Evolutionary conservation across 1,140 invertebrate species (phyloP), one percentile per base, ranked within the genome.

Genomic region (Phortica variegata): DNA sequence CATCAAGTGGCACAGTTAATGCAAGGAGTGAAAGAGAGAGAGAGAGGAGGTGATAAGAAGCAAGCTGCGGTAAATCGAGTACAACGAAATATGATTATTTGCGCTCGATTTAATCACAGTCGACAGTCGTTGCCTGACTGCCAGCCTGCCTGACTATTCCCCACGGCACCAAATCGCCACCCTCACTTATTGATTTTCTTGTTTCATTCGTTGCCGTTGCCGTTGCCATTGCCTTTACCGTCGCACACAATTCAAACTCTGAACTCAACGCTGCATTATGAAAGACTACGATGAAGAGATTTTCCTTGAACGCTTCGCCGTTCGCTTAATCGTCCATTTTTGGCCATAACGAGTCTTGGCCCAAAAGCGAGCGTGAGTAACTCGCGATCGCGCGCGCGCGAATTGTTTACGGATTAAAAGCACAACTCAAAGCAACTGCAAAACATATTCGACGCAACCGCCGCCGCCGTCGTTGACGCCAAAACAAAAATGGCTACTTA

Each of bases 1-100:
- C n/a, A n/a, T n/a, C n/a, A n/a, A n/a, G n/a, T n/a, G n/a, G n/a
- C n/a, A n/a, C n/a, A n/a, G n/a, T n/a, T n/a, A n/a, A n/a, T n/a
- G n/a, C n/a, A n/a, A n/a, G n/a, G n/a, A n/a, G n/a, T n/a, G n/a
- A n/a, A n/a, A n/a, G n/a, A n/a, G n/a, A n/a, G n/a, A n/a, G n/a
- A n/a, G n/a, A n/a, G n/a, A n/a, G n/a, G n/a, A n/a, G n/a, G n/a
- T n/a, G n/a, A n/a, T n/a, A n/a, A n/a, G n/a, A n/a, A n/a, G n/a
- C n/a, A n/a, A n/a, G n/a, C n/a, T n/a, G n/a, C n/a, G n/a, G n/a
- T n/a, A n/a, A n/a, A n/a, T n/a, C n/a, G n/a, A n/a, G n/a, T n/a
- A n/a, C 62, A 68, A 57, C 63, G 60, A 68, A 63, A 68, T 68
- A 68, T 63, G 65, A 63, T 68, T 68, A 68, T 68, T 65, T 68